Conservation (phyloP, 92 coral and sea anemone species). For the Hydrozoanthus gracilis region DNA sequence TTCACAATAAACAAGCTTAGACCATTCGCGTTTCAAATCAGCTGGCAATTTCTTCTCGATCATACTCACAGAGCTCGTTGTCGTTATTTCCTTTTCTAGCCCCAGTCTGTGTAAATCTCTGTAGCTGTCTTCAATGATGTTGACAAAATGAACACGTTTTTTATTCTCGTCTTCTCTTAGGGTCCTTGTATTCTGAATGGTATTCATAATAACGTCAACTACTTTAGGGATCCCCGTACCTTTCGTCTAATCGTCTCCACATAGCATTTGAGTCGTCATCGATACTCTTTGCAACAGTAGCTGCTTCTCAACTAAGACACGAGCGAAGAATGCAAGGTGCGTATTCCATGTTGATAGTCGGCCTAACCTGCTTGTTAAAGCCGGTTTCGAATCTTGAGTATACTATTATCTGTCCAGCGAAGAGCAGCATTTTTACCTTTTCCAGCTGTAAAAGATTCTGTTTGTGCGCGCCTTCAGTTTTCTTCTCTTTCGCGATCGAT, state of each 20-base stretch:
- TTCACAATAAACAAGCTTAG: constrained; percentile 32
- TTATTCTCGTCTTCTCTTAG: constrained; percentile 41
- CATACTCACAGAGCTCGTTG: constrained; percentile 43
- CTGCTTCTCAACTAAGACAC: background rate
- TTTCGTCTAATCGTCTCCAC: constrained; percentile 60
- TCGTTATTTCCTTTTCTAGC: constrained; percentile 49
- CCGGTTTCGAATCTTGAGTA: constrained; percentile 49
- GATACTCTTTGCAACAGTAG: constrained; percentile 16
- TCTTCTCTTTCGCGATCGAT: constrained; percentile 36
- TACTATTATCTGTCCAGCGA: constrained; percentile 43
- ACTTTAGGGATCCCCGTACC: constrained; percentile 46
- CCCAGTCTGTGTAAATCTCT: constrained; percentile 42
- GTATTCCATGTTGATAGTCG: background rate
- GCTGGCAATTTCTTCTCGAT: constrained; percentile 58
- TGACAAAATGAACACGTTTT: constrained; percentile 11
- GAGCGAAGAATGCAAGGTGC: constrained; percentile 29
- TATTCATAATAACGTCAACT: constrained; percentile 12
- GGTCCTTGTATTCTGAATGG: constrained; percentile 22
- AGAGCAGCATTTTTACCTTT: constrained; percentile 43
- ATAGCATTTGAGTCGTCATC: constrained; percentile 50
- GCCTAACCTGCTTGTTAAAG: constrained; percentile 46
- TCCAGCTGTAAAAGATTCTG: constrained; percentile 37
- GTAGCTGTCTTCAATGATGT: constrained; percentile 43
- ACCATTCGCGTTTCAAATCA: constrained; percentile 50
- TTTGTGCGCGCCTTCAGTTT: constrained; percentile 26